Evolutionary conservation across 2,113 vertebrate species (phyloP), one percentile per base, ranked within the genome.

Genomic region (Cariama cristata): DNA sequence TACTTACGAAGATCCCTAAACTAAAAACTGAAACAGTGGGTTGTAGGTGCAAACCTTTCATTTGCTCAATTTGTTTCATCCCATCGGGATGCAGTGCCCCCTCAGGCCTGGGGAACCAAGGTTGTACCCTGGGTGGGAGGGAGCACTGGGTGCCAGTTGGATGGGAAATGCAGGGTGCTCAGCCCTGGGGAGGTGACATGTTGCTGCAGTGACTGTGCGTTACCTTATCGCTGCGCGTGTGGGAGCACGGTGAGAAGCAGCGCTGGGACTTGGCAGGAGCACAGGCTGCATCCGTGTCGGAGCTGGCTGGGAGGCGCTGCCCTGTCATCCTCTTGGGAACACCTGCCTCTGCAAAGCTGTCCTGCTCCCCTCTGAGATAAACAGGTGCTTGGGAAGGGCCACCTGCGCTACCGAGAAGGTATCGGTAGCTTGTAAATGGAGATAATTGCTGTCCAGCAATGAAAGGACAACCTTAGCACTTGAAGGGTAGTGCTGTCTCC

Each of bases 151-250:
- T 53, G 45, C 58, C 62, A 33, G 47, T 23, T 23, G n/a, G 16
- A 2, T 1, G 3, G 79, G 33, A 12, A 23, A 3, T 6, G 27
- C 40, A 79, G 64, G 19, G 5, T 59, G 77, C 56, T 50, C 64
- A 18, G 73, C 64, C 60, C 47, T 23, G n/a, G 30, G 27, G 21
- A 84, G 49, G 62, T 75, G 40, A 33, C 53, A 27, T 4, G 9
- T 4, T 42, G 38, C 89, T 74, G 76, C 77, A 62, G 55, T 15
- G 63, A 26, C 24, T 0, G 1, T 38, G 38, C 0, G 0, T 72
- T 68, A 14, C 47, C 12, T 33, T 14, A 30, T n/a, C 6, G 0
- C 56, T 0, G 0, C 1, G 0, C 26, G 12, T 1, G 3, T 26
- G 44, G 49, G 53, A 79, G 60, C 17, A 1, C 1, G 8, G 28